phyloP scores from a whole-genome alignment of 2,113 vertebrate genomes.

The Colossoma macropomum region DNA sequence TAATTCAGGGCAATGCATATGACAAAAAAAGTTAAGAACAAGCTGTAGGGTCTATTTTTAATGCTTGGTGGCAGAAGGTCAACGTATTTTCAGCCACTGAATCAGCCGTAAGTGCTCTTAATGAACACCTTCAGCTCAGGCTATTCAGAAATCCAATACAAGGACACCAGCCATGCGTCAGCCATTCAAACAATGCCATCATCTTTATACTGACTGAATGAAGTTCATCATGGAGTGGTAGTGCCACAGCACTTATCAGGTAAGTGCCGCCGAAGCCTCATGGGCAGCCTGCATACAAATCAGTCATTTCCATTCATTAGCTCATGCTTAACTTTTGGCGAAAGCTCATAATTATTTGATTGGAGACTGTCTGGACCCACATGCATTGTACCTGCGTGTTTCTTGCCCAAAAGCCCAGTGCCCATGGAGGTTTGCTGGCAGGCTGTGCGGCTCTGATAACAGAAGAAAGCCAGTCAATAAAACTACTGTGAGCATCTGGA shows the following conservation, averaged over 20 bases:
- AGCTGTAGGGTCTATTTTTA: slow-evolving; percentile 26
- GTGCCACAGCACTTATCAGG: slow-evolving; percentile 54
- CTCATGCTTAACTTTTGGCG: slow-evolving; percentile 48
- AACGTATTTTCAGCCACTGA: slow-evolving; percentile 42
- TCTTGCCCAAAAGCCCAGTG: slow-evolving; percentile 45
- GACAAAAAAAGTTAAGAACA: slow-evolving; percentile 51
- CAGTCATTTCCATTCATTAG: slow-evolving; percentile 64
- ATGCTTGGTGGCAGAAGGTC: slow-evolving; percentile 32
- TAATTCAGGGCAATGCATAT: slow-evolving; percentile 43
- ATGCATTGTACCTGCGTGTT: slow-evolving; percentile 55
- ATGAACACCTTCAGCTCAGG: slow-evolving; percentile 38
- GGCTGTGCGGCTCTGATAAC: slow-evolving; percentile 60
- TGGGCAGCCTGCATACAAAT: slow-evolving; percentile 57
- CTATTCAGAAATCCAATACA: slow-evolving; percentile 49
- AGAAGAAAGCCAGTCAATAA: slow-evolving; percentile 54
- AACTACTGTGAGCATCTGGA: slow-evolving; percentile 39
- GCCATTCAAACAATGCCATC: slow-evolving; percentile 57
- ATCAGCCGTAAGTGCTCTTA: slow-evolving; percentile 53
- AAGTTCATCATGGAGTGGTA: slow-evolving; percentile 56
- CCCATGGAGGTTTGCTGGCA: slow-evolving; percentile 47
- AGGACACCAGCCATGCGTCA: slow-evolving; percentile 37
- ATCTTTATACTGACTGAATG: slow-evolving; percentile 47
- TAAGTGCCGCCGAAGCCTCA: slow-evolving; percentile 47
- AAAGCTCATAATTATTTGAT: slow-evolving; percentile 60
- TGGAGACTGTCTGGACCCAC: slow-evolving; percentile 52